Conservation (phyloP, 2,888 invertebrate species). For the Prenolepis imparis region DNA sequence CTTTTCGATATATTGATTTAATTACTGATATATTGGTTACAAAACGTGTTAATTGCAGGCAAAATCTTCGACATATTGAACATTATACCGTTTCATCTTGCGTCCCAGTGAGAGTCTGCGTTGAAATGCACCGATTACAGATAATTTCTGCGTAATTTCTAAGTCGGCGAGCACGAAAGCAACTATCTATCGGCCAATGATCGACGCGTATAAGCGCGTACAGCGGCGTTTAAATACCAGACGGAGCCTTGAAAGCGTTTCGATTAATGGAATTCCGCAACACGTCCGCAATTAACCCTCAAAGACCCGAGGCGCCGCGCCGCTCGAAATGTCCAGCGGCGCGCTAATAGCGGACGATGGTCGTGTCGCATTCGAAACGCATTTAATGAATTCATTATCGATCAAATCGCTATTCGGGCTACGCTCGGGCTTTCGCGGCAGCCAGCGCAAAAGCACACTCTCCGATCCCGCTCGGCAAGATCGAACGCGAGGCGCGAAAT, state of each 20-base stretch:
- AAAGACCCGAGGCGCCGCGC: slow-evolving; percentile 77
- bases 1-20: too few species aligned
- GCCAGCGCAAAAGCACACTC: not conserved
- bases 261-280: slow-evolving; percentile 79
- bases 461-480: not conserved
- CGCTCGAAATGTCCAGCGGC: slow-evolving; percentile 72
- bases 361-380: slow-evolving; percentile 76
- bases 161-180: slow-evolving; percentile 57
- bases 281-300: slow-evolving; percentile 78
- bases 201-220: slow-evolving; percentile 61
- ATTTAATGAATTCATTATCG: slow-evolving; percentile 77
- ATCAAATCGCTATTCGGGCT: slow-evolving; percentile 66
- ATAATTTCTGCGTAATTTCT: slow-evolving; percentile 48
- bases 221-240: slow-evolving; percentile 72
- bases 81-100: not conserved
- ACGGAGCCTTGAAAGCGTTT: slow-evolving; percentile 75
- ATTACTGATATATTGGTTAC: not conserved
- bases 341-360: slow-evolving; percentile 72
- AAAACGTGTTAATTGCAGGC: not conserved
- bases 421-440: not conserved
- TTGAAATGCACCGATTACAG: not conserved
- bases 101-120: not conserved
- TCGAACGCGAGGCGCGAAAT: not conserved
- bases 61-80: not conserved
- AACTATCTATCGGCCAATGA: slow-evolving; percentile 64